Base-by-base conservation (phyloP, 1,140 invertebrate species). In the Solen grandis region DNA sequence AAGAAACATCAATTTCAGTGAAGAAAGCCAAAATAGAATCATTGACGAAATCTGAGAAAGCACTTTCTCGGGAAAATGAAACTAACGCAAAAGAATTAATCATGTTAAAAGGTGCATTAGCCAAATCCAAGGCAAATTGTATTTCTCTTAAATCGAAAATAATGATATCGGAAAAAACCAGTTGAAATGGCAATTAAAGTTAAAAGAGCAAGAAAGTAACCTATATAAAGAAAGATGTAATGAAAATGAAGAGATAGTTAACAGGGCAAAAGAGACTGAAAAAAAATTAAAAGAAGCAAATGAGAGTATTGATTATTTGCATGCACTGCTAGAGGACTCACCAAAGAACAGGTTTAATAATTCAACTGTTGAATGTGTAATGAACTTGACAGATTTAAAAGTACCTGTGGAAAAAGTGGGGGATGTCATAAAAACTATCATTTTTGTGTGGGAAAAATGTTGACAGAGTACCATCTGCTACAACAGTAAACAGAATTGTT, bases 401-500 rank as follows among this genome's bases (percentile, higher is more conserved):
- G 70, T 74, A 10, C 54, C 70, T 8, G 33, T 10, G n/a, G n/a
- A 72, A 63, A 80, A 72, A 29, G 57, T 80, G 1, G 0, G 4
- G 0, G 14, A 27, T 63, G 77, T 80, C n/a, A n/a, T n/a, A n/a
- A n/a, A n/a, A n/a, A n/a, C n/a, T n/a, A n/a, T n/a, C n/a, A n/a
- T n/a, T n/a, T n/a, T n/a, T n/a, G n/a, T n/a, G n/a, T n/a, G n/a
- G n/a, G n/a, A n/a, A n/a, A n/a, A n/a, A n/a, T n/a, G n/a, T n/a
- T n/a, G n/a, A n/a, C n/a, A n/a, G n/a, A n/a, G n/a, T n/a, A n/a
- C n/a, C n/a, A n/a, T n/a, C 77, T 63, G 31, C 59, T 22, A 22
- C 57, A 2, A 80, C 77, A 8, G 77, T 80, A 35, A 65, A 80
- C 35, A 55, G 46, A 35, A 72, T 73, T 50, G 77, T 73, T 13